Base-by-base conservation (phyloP, 2,888 invertebrate species). In the Sinhomidia bicolor region DNA sequence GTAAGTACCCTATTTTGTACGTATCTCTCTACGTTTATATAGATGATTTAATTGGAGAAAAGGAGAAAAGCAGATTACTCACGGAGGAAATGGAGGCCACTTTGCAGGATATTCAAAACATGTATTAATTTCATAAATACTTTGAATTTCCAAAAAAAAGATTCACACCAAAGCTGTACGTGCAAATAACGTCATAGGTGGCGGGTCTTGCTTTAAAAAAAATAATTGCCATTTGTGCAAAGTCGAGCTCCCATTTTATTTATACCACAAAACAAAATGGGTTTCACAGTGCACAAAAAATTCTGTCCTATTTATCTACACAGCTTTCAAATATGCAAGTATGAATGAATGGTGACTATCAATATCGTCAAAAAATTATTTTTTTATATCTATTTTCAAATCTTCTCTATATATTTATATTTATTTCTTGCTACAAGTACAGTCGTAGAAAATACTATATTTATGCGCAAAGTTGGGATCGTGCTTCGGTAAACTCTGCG, bases 31-130 rank as follows among this genome's bases (percentile, higher is more conserved):
- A 79, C 60, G 26, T 44, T 79, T 71, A 36, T 76, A 94, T 96
- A 99, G 99, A 99, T 96, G 98, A 98, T 95, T 96, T 99, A 94
- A 96, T 98, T 94, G 95, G 96, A 94, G 98, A 98, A 95, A 97
- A 97, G 95, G 97, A 97, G 95, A 98, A 98, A 96, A 98, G 97
- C 96, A 98, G 97, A 96, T 95, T 97, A 94, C 96, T 99, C 94
- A 97, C 98, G 95, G 98, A 98, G 94, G 99, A 99, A 95, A 98
- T 99, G 97, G 99, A 99, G 95, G 96, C 98, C 94, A 98, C 99
- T 94, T 96, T 99, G 95, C 98, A 98, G 96, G 99, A 99, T 95
- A 98, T 99, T 95, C 98, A 99, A 96, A 98, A 98, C 95, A 98
- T 99, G 98, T 99, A 97, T 96, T 95, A 89, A 89, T 90, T 88